Evolutionary conservation across 2,888 invertebrate genomes (phyloP), one percentile per base, ranked within the genome.

Genomic region (Polietes domitor): DNA sequence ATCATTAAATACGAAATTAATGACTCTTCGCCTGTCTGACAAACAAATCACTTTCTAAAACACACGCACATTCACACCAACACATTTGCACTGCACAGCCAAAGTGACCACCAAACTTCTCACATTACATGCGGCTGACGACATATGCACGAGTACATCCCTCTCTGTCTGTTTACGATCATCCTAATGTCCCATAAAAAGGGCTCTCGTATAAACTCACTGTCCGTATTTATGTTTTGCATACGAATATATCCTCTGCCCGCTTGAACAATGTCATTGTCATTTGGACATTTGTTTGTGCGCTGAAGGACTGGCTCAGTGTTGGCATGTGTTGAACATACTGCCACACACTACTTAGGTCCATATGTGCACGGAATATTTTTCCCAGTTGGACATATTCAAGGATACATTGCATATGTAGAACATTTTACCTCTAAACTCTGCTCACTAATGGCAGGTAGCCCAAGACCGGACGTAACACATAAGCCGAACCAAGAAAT

Each of bases 1-100:
- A 84, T 84, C 84, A 84, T 84, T 81, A 81, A 84, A 81, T 70
- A 61, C 68, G 61, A 73, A 76, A 84, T 84, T 68, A 79, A 84
- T 81, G 72, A 58, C 53, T 43, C 70, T 72, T 77, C 37, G 47
- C 21, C n/a, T 37, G 26, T 47, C 17, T 21, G 61, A 50, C 61
- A 74, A 68, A 68, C 43, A 68, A 68, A 68, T 68, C 68, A 53
- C 43, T 43, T 37, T 24, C 15, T n/a, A 73, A 73, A 24, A 10
- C 68, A 43, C 24, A 28, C 61, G 17, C 15, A 32, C 55, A 53
- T 58, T 53, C 58, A 53, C 63, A 61, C 68, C 41, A 26, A 50
- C 76, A 41, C 65, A 32, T 41, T n/a, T 24, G 17, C 32, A 65
- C n/a, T n/a, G 37, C 37, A 65, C 21, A 68, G 2, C 43, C 43